phyloP scores from a whole-genome alignment of 2,888 invertebrate species.

The Stramonita haemastoma region DNA sequence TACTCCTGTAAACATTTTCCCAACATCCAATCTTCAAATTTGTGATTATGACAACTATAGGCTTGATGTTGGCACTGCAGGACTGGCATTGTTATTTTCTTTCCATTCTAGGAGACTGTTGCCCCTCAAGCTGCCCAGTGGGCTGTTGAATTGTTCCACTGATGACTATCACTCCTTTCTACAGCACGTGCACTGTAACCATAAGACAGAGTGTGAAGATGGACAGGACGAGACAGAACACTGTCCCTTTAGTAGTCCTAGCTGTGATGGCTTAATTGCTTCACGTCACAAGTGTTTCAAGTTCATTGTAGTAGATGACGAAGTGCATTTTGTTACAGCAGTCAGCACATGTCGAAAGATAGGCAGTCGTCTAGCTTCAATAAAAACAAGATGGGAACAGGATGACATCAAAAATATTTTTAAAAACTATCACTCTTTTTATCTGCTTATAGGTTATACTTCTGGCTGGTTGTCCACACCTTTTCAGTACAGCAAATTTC shows the following conservation, averaged over 20 bases:
- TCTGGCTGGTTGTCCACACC: neutral
- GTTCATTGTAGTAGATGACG: neutral
- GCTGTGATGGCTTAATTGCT: neutral
- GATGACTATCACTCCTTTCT: neutral
- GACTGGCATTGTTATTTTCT: neutral
- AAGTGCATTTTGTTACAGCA: neutral
- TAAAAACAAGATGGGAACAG: neutral
- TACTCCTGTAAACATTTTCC: neutral
- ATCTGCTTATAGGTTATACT: neutral
- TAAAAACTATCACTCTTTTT: neutral
- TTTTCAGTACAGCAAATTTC: neutral
- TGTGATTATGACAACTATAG: neutral
- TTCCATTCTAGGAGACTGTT: neutral
- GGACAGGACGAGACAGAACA: constrained; percentile 6
- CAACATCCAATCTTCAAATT: neutral
- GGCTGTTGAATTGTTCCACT: neutral
- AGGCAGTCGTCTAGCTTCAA: neutral
- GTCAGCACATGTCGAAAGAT: no score
- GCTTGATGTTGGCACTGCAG: no score
- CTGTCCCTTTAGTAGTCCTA: constrained; percentile 1
- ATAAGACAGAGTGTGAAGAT: constrained; percentile 3
- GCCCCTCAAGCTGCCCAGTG: neutral
- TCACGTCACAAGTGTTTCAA: neutral
- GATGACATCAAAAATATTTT: neutral
- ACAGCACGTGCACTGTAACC: neutral